Evolutionary conservation across 2,888 invertebrate species (phyloP), one percentile per base, ranked within the genome.

Genomic region (Chrysina gloriosa): DNA sequence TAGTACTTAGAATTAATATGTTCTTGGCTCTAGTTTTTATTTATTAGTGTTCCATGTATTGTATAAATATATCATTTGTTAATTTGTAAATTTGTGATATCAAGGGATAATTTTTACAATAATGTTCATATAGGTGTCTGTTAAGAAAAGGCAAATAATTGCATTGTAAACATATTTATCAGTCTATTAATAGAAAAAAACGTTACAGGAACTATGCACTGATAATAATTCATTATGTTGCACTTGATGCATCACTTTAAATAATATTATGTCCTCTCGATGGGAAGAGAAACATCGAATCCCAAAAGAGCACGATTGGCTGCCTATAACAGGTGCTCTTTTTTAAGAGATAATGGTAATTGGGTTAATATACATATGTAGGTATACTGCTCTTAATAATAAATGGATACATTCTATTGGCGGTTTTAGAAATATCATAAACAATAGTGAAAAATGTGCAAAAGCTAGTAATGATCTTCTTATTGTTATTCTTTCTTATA

Each of bases 181-280:
- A 16, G 7, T 11, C 31, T 52, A 52, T 52, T 52, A 52, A 52
- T 52, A 52, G 52, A 52, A 16, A 31, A 19, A 52, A 3, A 3
- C 29, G 3, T 16, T 0, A 21, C 6, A 16, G 3, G 31, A 2
- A 52, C 16, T 14, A 16, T 31, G 52, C 29, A 52, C 19, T 52
- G 29, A 50, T 50, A 14, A 47, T 47, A 0, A 11, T 48, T 25
- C 3, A 48, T 39, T 5, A 14, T n/a, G 4, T n/a, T 39, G 39
- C 39, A 48, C 9, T 48, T 48, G 23, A n/a, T n/a, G 36, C 14
- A 45, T 21, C 9, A 3, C 9, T 19, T 2, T 21, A 45, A 21
- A 9, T 45, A 16, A 45, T 16, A 19, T 6, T 21, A 19, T 9
- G 21, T 9, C 19, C 2, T 45, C 5, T 45, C 3, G 45, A 7